Evolutionary conservation across 2,113 vertebrate genomes (phyloP).

Genomic region (Plecotus auritus): DNA sequence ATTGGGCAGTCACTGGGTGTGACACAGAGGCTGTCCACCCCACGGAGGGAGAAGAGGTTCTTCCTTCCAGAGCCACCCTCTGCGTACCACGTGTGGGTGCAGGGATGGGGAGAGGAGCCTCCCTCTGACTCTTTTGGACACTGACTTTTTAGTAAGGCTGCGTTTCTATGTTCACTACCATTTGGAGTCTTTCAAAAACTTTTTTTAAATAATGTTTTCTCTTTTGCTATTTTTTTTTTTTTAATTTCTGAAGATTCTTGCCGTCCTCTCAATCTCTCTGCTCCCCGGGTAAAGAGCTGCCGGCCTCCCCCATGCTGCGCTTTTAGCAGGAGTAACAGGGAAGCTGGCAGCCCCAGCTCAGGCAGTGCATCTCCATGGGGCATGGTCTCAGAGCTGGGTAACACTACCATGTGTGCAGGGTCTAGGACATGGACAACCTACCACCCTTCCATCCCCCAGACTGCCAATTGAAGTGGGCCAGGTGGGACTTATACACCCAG

Average conservation of each 20-base stretch:
- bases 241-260: not conserved
- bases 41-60: not conserved
- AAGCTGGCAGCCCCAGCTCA: not conserved
- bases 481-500: not conserved
- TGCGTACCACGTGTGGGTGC: accelerated
- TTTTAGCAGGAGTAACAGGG: not conserved
- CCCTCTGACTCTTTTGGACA: not conserved
- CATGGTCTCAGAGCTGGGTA: too few relatives aligned
- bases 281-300: not conserved
- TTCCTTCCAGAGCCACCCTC: not conserved
- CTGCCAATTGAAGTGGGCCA: not conserved
- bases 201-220: not conserved
- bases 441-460: not conserved
- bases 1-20: accelerated
- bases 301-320: too few relatives aligned
- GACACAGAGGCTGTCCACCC: not conserved
- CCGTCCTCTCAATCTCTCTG: not conserved
- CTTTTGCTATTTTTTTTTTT: not conserved
- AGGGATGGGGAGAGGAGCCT: not conserved
- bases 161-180: not conserved
- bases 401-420: accelerated
- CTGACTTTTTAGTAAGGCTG: not conserved
- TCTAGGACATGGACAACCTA: not conserved
- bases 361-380: accelerated
- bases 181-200: not conserved